These are phyloP conservation scores for Perizoma affinitatum DNA, from an alignment of 2,888 invertebrate species.

Conservation along the genomic window DNA sequence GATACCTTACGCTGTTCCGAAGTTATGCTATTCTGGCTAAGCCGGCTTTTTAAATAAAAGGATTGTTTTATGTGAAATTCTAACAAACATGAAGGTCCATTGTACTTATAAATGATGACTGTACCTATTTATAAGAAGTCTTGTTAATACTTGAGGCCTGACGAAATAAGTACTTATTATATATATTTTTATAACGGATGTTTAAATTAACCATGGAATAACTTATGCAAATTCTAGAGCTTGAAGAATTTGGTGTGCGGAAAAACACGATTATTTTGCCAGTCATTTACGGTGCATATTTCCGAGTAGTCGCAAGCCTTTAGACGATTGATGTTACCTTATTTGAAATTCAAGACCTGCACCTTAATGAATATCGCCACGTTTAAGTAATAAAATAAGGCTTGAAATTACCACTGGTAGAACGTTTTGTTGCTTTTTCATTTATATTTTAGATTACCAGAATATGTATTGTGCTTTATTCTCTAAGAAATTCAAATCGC, in stretches of 20 bases:
- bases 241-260: conserved; percentile 5
- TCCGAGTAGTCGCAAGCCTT: conserved; percentile 31
- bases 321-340: conserved; percentile 41
- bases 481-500: too few species aligned
- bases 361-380: conserved; percentile 38
- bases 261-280: conserved; percentile 16
- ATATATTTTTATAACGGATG: too few species aligned
- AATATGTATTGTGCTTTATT: too few species aligned
- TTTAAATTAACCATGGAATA: background rate
- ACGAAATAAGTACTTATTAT: too few species aligned
- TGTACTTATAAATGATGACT: too few species aligned
- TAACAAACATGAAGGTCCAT: too few species aligned
- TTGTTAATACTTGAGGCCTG: too few species aligned
- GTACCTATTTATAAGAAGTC: too few species aligned
- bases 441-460: background rate
- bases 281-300: conserved; percentile 12
- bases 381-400: conserved; percentile 30
- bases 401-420: conserved; percentile 15
- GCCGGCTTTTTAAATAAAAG: too few species aligned
- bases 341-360: conserved; percentile 48
- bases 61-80: too few species aligned
- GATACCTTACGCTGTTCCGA: too few species aligned
- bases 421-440: background rate
- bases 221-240: conserved; percentile 1
- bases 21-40: too few species aligned